phyloP scores from a whole-genome alignment of 2,797 vertebrate species.

The Alcedo quadribrachys region DNA sequence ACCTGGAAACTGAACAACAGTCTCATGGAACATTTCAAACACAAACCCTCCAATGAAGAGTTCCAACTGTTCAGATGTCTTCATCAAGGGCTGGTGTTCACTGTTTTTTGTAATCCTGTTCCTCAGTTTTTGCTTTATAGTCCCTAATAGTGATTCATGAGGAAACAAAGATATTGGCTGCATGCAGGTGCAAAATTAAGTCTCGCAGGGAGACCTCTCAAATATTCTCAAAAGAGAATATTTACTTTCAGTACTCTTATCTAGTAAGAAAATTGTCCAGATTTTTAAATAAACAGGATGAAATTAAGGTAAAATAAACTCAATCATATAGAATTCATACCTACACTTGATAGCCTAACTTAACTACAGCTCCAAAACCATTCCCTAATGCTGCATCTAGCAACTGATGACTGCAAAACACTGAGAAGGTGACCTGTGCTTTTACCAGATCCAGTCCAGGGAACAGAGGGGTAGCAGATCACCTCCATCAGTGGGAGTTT shows the following conservation, averaged over 20 bases:
- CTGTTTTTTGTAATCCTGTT: neutral
- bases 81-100: neutral
- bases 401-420: neutral
- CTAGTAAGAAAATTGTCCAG: neutral
- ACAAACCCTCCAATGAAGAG: accelerated
- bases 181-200: accelerated
- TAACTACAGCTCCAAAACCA: neutral
- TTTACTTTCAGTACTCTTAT: neutral
- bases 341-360: neutral
- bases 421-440: neutral
- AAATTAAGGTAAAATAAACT: neutral
- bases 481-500: neutral
- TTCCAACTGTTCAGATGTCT: neutral
- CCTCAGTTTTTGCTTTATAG: neutral
- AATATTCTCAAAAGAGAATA: neutral
- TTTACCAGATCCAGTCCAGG: neutral
- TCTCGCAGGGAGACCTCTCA: neutral
- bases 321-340: neutral
- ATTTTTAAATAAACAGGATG: neutral
- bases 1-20: neutral
- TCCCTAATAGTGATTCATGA: neutral
- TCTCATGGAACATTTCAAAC: neutral
- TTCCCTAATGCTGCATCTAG: neutral
- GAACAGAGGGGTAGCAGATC: neutral
- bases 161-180: neutral